Conservation (phyloP, 1,140 invertebrate species). For the Glossosoma conforme region DNA sequence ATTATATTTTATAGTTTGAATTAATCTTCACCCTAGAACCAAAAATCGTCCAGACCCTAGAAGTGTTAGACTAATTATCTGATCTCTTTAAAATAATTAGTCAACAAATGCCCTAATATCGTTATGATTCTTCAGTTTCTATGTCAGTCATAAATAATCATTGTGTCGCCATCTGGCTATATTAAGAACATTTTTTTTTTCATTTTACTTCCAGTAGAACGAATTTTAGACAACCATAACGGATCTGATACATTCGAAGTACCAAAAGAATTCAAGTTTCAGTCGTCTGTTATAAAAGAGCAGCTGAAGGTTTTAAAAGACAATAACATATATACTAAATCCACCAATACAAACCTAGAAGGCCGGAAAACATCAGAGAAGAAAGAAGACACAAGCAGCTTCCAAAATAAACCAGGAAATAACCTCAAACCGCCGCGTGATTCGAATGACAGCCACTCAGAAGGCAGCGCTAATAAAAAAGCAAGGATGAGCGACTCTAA, state of each 20-base stretch:
- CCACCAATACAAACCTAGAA: slow-evolving; percentile 16
- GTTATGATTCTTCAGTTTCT: not conserved
- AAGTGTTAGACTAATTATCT: not conserved
- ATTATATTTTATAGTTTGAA: too few species aligned
- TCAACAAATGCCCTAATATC: not conserved
- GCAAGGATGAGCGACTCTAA: not conserved
- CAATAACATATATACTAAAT: slow-evolving; percentile 32
- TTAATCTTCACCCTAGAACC: too few species aligned
- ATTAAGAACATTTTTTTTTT: slow-evolving; percentile 1
- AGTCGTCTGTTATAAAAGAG: slow-evolving; percentile 44
- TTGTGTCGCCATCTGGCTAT: slow-evolving; percentile 19
- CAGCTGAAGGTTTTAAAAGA: slow-evolving; percentile 53
- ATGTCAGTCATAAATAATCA: not conserved
- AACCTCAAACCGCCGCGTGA: slow-evolving; percentile 2
- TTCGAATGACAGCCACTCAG: slow-evolving; percentile 3
- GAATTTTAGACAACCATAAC: slow-evolving; percentile 40
- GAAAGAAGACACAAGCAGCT: slow-evolving; percentile 8
- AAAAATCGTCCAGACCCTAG: too few species aligned
- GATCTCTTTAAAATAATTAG: not conserved
- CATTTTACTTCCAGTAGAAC: slow-evolving; percentile 44
- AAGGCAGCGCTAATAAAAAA: not conserved
- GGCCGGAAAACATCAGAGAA: slow-evolving; percentile 30
- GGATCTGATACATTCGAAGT: slow-evolving; percentile 45
- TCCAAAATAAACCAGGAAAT: not conserved
- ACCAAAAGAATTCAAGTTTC: slow-evolving; percentile 39